Conservation (phyloP, 1,140 invertebrate species). For the Tetramorium simillimum region DNA sequence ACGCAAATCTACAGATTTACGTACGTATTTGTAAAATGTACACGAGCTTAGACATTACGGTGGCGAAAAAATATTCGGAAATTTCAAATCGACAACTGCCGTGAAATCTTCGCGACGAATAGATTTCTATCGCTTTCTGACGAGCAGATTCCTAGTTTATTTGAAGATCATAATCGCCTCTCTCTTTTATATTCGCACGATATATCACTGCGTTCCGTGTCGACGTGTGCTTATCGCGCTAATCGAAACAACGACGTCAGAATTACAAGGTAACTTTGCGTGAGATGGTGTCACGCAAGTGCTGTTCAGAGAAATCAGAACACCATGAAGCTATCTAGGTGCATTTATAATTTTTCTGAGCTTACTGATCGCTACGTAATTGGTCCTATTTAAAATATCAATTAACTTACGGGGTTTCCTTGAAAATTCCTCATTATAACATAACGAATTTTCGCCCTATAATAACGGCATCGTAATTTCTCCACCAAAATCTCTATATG, state of each 20-base stretch:
- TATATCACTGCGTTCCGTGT: constrained; percentile 43
- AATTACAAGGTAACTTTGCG: constrained; percentile 40
- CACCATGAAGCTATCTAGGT: constrained; percentile 21
- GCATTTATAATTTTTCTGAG: constrained; percentile 12
- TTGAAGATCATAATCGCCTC: constrained; percentile 39
- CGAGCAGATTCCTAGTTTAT: constrained; percentile 36
- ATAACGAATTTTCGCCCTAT: neutral
- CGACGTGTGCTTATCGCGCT: constrained; percentile 45
- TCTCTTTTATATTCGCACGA: constrained; percentile 30
- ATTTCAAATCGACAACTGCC: neutral
- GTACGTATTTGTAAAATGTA: neutral
- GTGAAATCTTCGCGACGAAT: neutral
- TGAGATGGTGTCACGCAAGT: constrained; percentile 42
- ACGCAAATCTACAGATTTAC: neutral
- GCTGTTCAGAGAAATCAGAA: constrained; percentile 44
- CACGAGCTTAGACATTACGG: neutral
- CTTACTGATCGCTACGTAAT: neutral
- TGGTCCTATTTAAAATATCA: constrained; percentile 22
- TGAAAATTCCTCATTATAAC: neutral
- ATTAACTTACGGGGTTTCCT: neutral
- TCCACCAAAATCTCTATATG: too few relatives aligned
- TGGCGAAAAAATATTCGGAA: neutral
- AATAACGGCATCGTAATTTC: neutral
- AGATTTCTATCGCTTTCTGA: constrained; percentile 23
- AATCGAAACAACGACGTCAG: constrained; percentile 55